Evolutionary conservation across 1,140 invertebrate genomes (phyloP), one percentile per base, ranked within the genome.

Genomic region (Anagrus nilaparvatae): DNA sequence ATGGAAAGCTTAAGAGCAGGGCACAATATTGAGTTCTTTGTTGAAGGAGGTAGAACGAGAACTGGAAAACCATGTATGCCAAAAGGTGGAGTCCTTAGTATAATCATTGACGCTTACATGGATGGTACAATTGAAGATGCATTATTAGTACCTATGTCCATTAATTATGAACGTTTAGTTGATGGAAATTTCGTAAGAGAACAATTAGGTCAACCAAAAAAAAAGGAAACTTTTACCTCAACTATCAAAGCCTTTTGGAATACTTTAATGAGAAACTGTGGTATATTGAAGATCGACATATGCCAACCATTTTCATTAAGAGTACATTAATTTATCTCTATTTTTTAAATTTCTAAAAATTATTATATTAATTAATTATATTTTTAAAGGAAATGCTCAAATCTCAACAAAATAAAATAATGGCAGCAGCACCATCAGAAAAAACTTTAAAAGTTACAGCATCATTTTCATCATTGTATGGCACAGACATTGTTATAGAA

Each of bases 141-240:
- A 0, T 75, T 92, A 3, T 65, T 98, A 20, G 83, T 98, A 16
- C 93, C 93, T 0, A 79, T 95, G 1, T 85, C 84, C 1, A 78
- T 95, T 10, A 95, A 90, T 63, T 97, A 97, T 65, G 94, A 98
- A 50, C 79, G 81, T 48, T 59, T 96, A 8, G 78, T 96, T 0
- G 93, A 97, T 69, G 93, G 93, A 0, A 90, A 92, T 60, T 97
- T 96, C 56, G 78, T 88, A 9, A 67, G 79, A 4, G 93, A 97
- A 61, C 89, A 96, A 55, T 73, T 94, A 52, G 93, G 87, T 0
- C 77, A 84, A 59, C 79, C 83, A 5, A 90, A 90, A 52, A 75
- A 82, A 49, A 83, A 84, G 59, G 92, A 97, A 67, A 85, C 84
- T 3, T 93, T 97, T 63, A 72, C 71, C 40, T 79, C 80, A 14